A percentile compares a stretch with the other conserved stretches of the same genome.
These are phyloP conservation scores for Triops longicaudatus DNA, from an alignment of 1,140 invertebrate genomes.

Conservation along the genomic window DNA sequence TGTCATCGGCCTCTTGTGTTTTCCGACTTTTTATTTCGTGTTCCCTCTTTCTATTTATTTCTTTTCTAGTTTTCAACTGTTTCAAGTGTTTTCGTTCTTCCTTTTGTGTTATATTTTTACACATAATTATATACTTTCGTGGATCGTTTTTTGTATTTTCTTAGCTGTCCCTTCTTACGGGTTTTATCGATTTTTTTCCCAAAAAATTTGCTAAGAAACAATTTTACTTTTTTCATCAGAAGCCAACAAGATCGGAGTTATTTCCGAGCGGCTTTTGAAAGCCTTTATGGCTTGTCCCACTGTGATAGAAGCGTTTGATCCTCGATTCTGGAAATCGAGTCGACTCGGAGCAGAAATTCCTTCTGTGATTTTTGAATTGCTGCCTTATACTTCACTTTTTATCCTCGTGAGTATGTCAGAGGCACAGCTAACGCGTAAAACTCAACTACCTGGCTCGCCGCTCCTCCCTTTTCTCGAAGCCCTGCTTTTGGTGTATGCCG, in stretches of 20 bases:
- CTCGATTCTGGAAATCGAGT: background rate
- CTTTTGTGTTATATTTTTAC: too few species aligned
- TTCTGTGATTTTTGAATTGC: background rate
- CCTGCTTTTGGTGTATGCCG: background rate
- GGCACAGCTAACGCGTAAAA: background rate
- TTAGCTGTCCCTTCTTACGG: too few species aligned
- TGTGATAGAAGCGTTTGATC: slow-evolving; percentile 3
- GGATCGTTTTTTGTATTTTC: too few species aligned
- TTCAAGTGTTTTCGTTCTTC: too few species aligned
- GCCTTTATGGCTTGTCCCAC: background rate
- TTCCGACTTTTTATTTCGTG: too few species aligned
- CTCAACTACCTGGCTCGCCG: background rate
- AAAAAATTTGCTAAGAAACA: too few species aligned
- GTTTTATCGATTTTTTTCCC: too few species aligned
- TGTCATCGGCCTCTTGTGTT: too few species aligned
- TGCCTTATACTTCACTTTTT: background rate
- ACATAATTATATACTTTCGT: too few species aligned
- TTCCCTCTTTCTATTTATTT: too few species aligned
- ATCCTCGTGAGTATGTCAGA: background rate
- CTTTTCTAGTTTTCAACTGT: too few species aligned
- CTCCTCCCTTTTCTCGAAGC: background rate
- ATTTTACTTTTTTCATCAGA: too few species aligned
- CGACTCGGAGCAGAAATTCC: background rate
- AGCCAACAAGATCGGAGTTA: background rate
- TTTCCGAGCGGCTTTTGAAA: background rate